Conservation (phyloP, 1,140 invertebrate genomes). For the Trichomalopsis sarcophagae region DNA sequence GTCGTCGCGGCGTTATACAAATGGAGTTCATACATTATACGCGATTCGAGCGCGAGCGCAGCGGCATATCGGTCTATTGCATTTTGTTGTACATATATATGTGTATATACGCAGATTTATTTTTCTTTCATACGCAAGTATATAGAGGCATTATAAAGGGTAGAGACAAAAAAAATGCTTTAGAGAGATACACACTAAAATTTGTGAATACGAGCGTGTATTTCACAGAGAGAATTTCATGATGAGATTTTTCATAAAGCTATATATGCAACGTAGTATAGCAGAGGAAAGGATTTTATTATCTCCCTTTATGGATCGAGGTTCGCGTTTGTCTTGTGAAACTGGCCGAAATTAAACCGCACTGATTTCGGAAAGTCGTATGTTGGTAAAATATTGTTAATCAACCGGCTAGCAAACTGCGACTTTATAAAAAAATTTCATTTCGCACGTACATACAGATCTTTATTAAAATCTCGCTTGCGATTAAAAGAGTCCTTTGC, state of each 20-base stretch:
- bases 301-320: no score
- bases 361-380: no score
- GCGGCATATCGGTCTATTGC: constrained; percentile 43
- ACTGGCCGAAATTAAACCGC: no score
- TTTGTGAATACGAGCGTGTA: no score
- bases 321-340: no score
- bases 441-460: no score
- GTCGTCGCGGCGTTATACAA: not conserved
- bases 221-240: not conserved
- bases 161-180: constrained; percentile 16
- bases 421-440: no score
- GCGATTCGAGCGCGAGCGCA: constrained; percentile 45
- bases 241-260: not conserved
- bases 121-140: not conserved
- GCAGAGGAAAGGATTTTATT: no score
- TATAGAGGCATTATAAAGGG: not conserved
- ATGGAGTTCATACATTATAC: not conserved
- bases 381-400: no score
- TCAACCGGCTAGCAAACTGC: no score
- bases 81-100: constrained; percentile 3
- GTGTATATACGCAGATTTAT: not conserved
- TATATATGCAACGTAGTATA: not conserved
- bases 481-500: no score
- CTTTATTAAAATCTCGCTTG: no score
- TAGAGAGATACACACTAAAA: not conserved